phyloP scores from a whole-genome alignment of 2,888 invertebrate species.

The Chrysopilus asiliformis region DNA sequence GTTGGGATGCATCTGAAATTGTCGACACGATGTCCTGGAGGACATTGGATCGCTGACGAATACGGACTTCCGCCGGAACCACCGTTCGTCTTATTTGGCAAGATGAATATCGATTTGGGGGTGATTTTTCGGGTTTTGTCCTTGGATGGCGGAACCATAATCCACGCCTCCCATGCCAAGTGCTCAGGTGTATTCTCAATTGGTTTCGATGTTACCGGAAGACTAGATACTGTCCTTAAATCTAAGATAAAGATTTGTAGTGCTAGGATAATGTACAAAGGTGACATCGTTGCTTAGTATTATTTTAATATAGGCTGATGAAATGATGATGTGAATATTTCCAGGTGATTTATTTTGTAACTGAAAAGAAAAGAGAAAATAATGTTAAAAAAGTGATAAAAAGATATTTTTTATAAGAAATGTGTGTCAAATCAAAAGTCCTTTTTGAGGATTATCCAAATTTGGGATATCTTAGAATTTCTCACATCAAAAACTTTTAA shows the following conservation, averaged over 20 bases:
- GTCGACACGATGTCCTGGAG: slow-evolving; percentile 27
- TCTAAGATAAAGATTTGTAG: neutral
- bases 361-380: no score
- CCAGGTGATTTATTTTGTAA: no score
- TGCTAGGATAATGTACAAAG: neutral
- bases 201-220: slow-evolving; percentile 35
- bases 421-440: no score
- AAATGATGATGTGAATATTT: no score
- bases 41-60: slow-evolving; percentile 21
- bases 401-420: no score
- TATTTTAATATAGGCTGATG: no score
- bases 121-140: slow-evolving; percentile 33
- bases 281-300: no score
- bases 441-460: no score
- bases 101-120: slow-evolving; percentile 34
- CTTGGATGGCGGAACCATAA: slow-evolving; percentile 27
- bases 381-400: no score
- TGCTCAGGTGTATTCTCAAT: slow-evolving; percentile 33
- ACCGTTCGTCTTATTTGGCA: slow-evolving; percentile 21
- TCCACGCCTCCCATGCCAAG: slow-evolving; percentile 34
- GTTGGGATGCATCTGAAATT: slow-evolving; percentile 30
- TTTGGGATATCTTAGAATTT: no score
- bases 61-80: no score
- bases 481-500: no score
- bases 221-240: slow-evolving; percentile 1